Conservation (phyloP, 2,888 invertebrate species). For the Polyommatus iphigenia region DNA sequence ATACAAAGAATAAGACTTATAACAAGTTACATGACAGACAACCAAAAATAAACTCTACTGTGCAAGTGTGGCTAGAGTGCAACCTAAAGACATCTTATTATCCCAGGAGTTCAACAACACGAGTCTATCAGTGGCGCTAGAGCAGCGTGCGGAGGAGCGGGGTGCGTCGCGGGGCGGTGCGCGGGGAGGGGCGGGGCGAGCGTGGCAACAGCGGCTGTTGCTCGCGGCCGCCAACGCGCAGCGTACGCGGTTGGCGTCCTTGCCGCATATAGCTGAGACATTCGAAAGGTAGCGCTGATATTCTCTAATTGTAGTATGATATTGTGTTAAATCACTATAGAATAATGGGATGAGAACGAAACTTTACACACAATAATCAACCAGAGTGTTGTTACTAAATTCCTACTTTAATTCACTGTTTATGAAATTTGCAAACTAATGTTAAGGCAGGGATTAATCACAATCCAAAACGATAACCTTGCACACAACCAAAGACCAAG, state of each 20-base stretch:
- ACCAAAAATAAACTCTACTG: too few relatives aligned
- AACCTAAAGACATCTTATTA: not conserved
- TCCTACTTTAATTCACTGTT: too few relatives aligned
- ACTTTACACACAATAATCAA: too few relatives aligned
- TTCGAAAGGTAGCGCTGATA: conserved; percentile 72
- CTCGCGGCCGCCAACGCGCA: conserved; percentile 94
- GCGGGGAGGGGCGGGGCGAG: conserved; percentile 54
- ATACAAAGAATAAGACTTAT: too few relatives aligned
- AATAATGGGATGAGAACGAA: too few relatives aligned
- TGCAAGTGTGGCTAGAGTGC: too few relatives aligned
- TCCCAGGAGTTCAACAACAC: conserved; percentile 69
- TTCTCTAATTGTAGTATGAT: not conserved
- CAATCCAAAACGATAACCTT: too few relatives aligned
- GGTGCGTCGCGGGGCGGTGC: conserved; percentile 54
- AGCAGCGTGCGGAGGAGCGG: conserved; percentile 61
- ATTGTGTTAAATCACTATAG: not conserved
- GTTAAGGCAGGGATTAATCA: too few relatives aligned
- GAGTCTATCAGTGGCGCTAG: conserved; percentile 68
- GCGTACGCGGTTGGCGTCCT: conserved; percentile 87
- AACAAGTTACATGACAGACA: too few relatives aligned
- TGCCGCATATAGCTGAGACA: conserved; percentile 85
- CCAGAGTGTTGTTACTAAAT: too few relatives aligned
- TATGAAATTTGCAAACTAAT: too few relatives aligned
- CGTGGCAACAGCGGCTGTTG: conserved; percentile 90
- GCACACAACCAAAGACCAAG: too few relatives aligned